Conservation (phyloP, 2,797 vertebrate species). For the Melopsittacus undulatus region DNA sequence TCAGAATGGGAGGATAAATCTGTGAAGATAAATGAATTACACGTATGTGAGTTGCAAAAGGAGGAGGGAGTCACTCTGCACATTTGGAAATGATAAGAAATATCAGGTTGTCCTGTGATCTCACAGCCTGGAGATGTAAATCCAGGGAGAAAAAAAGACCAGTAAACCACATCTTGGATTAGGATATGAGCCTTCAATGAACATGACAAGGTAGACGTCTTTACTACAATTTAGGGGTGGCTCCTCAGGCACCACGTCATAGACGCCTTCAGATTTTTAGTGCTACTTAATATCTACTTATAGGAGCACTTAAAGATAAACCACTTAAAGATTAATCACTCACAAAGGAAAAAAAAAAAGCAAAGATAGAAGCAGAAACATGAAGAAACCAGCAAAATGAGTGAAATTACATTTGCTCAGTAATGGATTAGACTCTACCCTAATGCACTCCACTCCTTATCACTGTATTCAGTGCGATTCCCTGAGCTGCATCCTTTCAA, state of each 20-base stretch:
- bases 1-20: background rate
- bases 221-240: background rate
- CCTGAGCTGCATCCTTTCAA: background rate
- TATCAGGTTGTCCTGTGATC: background rate
- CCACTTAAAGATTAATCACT: background rate
- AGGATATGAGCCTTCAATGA: background rate
- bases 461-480: fast-evolving
- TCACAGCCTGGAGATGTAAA: background rate
- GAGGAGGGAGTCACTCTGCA: background rate
- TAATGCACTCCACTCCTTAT: background rate
- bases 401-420: background rate
- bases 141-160: background rate
- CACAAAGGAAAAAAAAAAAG: background rate
- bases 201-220: background rate
- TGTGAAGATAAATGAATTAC: constrained; percentile 15
- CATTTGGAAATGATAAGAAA: constrained; percentile 27
- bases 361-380: background rate
- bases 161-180: background rate
- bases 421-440: background rate
- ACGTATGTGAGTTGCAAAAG: background rate
- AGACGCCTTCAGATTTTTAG: background rate
- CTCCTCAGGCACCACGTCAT: background rate
- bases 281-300: background rate
- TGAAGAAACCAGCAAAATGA: background rate
- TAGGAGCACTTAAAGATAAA: background rate